phyloP scores from a whole-genome alignment of 2,797 vertebrate genomes.

The Gymnodraco acuticeps region DNA sequence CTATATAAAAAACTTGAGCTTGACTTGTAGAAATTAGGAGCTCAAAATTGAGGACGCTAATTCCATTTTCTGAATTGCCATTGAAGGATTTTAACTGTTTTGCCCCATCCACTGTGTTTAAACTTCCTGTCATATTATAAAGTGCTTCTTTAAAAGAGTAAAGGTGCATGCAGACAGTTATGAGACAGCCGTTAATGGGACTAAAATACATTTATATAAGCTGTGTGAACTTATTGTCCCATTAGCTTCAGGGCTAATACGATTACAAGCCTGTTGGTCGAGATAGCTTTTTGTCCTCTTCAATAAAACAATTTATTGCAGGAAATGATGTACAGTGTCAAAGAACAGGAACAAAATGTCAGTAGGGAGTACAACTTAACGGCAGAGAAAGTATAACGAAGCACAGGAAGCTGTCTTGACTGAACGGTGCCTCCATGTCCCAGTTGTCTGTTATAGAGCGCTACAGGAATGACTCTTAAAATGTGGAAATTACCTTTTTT shows the following conservation, averaged over 20 bases:
- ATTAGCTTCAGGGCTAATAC: neutral
- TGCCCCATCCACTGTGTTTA: neutral
- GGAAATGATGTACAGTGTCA: neutral
- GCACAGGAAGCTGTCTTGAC: neutral
- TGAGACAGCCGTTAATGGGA: neutral
- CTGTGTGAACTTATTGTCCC: neutral
- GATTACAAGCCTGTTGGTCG: neutral
- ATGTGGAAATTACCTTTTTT: no score
- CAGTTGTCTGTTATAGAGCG: no score
- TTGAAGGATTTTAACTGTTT: neutral
- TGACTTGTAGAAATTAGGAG: neutral
- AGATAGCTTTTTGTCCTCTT: neutral
- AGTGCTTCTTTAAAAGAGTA: neutral
- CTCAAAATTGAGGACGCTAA: neutral
- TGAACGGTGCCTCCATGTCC: neutral
- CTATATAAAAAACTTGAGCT: neutral
- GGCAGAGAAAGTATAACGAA: neutral
- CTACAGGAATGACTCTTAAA: no score
- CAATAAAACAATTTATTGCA: neutral
- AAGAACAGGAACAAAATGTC: neutral
- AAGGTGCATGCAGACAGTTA: neutral
- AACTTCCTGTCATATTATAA: neutral
- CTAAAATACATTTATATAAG: neutral
- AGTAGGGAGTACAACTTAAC: neutral
- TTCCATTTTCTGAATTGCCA: neutral